Evolutionary conservation across 2,797 vertebrate genomes (phyloP), one percentile per base, ranked within the genome.

Genomic region (Atherinosoma microstoma): DNA sequence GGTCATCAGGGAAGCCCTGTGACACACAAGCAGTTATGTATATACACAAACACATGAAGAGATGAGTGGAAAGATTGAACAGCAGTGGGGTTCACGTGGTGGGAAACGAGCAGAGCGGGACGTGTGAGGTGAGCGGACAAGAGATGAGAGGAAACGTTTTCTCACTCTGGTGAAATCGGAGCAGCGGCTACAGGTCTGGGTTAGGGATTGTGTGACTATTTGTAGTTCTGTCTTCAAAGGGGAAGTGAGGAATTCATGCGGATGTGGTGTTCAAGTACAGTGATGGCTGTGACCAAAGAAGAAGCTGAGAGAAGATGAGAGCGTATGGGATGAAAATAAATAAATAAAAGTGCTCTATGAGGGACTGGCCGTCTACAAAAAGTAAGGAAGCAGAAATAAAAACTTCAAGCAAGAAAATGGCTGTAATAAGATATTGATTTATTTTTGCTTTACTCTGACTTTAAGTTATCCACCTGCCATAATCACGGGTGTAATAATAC

Each of bases 1-100:
- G 94, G 93, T 94, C 93, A 92, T 89, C 84, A 90, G 83, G 86
- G 90, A 89, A 89, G 77, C 83, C 66, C 63, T 16, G 73, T 84
- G 87, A 90, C 90, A 73, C 76, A 51, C 67, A 51, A 7, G 65
- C 74, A 68, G 29, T 1, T 49, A 49, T 49, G 65, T 1, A 42
- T 63, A 34, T 6, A 51, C 36, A 30, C 56, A 16, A 34, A 22
- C 40, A 60, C 30, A 45, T 12, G 32, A 35, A 64, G 66, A 56
- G 54, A 51, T 18, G 2, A 1, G 24, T 27, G 11, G 24, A 53
- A 4, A 65, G 58, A 51, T 0, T 20, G 61, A 38, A 6, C 24
- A 18, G 29, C 29, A 45, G 12, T 3, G 24, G 7, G 32, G 59
- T n/a, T 49, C 63, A 58, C 12, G 7, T 64, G 62, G 45, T 36